Percentiles rank a stretch among this genome's conserved stretches.
These are phyloP conservation scores for Heliornis fulica DNA, from an alignment of 2,113 vertebrate genomes.

Conservation along the genomic window DNA sequence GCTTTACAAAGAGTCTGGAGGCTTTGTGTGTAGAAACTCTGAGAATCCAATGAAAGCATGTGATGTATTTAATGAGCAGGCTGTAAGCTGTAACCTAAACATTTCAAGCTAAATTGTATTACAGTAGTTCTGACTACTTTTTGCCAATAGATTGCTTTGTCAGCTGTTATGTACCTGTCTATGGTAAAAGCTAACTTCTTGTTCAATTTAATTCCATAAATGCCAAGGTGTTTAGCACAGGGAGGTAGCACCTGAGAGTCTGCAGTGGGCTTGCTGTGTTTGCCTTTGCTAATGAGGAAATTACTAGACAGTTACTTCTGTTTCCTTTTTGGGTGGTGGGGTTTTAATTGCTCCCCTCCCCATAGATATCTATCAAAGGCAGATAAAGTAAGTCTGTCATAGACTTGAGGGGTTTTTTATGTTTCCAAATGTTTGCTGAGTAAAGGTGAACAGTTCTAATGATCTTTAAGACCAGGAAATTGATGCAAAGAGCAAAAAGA, in stretches of 20 bases:
- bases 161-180: background rate
- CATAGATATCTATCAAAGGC: no score
- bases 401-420: background rate
- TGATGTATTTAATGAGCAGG: rapidly evolving
- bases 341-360: background rate
- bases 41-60: background rate
- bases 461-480: background rate
- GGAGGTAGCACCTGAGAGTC: background rate
- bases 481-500: background rate
- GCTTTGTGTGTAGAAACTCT: background rate
- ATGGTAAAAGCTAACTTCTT: background rate
- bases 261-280: background rate
- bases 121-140: background rate
- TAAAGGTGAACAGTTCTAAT: background rate
- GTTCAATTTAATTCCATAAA: background rate
- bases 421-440: background rate
- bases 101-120: background rate
- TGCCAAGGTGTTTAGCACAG: background rate
- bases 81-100: background rate
- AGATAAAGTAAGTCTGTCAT: no score
- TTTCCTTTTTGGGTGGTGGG: background rate
- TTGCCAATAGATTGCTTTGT: background rate
- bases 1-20: background rate
- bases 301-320: background rate
- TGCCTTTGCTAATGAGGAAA: background rate